These are phyloP conservation scores for Clarias fuscus DNA, from an alignment of 2,797 vertebrate species.

Conservation along the genomic window DNA sequence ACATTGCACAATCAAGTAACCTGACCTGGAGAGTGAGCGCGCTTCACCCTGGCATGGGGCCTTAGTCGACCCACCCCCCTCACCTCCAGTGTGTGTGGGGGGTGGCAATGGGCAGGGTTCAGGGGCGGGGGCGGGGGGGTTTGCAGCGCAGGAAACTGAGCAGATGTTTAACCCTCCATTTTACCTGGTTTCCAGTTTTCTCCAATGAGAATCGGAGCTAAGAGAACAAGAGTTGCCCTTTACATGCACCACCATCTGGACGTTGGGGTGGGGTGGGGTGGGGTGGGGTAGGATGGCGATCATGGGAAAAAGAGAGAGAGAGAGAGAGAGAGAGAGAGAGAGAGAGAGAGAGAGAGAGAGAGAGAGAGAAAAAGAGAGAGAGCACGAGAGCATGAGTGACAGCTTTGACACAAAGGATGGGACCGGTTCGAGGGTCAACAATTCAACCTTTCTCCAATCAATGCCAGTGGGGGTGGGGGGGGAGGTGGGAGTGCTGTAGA, in stretches of 20 bases:
- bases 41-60: conserved; percentile 37
- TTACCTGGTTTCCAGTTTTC: conserved; percentile 31
- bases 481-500: conserved; percentile 3
- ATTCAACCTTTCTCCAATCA: conserved; percentile 23
- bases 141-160: conserved; percentile 36
- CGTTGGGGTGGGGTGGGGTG: not conserved
- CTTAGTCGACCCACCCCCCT: conserved; percentile 34
- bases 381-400: not conserved
- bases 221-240: conserved; percentile 41
- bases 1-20: conserved; percentile 57
- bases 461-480: conserved; percentile 32
- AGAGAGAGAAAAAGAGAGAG: not conserved
- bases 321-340: not conserved
- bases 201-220: conserved; percentile 45
- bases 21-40: conserved; percentile 40
- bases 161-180: conserved; percentile 48
- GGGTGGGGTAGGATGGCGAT: not conserved
- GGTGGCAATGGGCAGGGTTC: conserved; percentile 37
- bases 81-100: not conserved
- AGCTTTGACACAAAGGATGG: conserved; percentile 23
- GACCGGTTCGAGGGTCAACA: conserved; percentile 33
- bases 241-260: conserved; percentile 22
- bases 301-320: not conserved
- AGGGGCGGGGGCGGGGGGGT: conserved; percentile 43
- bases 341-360: not conserved